Conservation (phyloP, 2,888 invertebrate species). For the Epinotia demarniana region DNA sequence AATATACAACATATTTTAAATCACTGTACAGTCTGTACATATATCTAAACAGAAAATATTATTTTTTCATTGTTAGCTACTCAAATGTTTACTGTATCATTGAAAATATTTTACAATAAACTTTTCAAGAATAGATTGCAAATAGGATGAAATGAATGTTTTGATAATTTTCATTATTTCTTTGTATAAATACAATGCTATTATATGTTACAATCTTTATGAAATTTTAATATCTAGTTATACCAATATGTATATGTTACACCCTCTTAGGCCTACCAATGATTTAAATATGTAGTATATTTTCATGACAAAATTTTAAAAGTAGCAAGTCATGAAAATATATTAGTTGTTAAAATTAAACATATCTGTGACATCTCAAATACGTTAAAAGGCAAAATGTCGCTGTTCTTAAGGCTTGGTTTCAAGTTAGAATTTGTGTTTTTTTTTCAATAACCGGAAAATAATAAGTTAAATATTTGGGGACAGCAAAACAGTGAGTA, state of each 20-base stretch:
- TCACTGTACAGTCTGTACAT: constrained; percentile 23
- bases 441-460: no score
- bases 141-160: not conserved
- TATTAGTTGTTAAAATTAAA: constrained; percentile 17
- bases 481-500: no score
- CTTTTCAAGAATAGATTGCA: not conserved
- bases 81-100: not conserved
- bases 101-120: not conserved
- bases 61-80: constrained; percentile 17
- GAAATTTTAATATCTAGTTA: constrained; percentile 11
- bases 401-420: not conserved
- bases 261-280: constrained; percentile 35
- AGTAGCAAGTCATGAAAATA: constrained; percentile 8
- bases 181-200: constrained; percentile 12
- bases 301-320: constrained; percentile 4
- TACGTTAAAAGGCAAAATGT: not conserved
- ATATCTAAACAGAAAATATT: constrained; percentile 4
- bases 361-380: constrained; percentile 3
- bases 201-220: constrained; percentile 26
- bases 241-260: not conserved
- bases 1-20: constrained; percentile 34
- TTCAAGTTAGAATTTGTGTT: not conserved
- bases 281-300: constrained; percentile 19
- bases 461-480: no score
- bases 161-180: constrained; percentile 6